phyloP scores from a whole-genome alignment of 1,140 invertebrate genomes.

The Odontomachus brunneus region DNA sequence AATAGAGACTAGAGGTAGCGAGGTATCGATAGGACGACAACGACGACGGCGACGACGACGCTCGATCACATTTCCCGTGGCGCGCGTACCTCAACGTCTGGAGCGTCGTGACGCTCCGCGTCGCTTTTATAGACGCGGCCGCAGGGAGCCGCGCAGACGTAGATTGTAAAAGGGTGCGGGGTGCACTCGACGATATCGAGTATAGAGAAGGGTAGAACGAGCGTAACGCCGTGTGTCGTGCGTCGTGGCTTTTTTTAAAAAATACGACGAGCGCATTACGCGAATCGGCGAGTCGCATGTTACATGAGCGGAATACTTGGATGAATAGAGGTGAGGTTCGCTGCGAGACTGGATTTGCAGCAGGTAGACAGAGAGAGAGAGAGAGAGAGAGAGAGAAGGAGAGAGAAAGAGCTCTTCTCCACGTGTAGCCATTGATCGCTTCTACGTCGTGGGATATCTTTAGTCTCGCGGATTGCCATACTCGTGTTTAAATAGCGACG shows the following conservation, averaged over 20 bases:
- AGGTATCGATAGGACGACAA: constrained; percentile 20
- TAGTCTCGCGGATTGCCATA: no score
- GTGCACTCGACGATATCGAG: constrained; percentile 37
- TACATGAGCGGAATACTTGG: constrained; percentile 9
- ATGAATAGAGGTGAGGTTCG: constrained; percentile 32
- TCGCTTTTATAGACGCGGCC: constrained; percentile 79
- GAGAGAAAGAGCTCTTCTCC: neutral
- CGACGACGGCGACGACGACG: neutral
- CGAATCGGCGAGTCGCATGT: constrained; percentile 52
- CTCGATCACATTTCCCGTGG: constrained; percentile 80
- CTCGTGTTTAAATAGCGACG: no score
- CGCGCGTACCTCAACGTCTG: constrained; percentile 82
- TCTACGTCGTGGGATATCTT: no score
- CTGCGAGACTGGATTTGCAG: neutral
- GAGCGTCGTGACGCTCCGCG: constrained; percentile 79
- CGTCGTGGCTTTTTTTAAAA: constrained; percentile 51
- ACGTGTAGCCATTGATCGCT: no score
- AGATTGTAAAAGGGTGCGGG: constrained; percentile 64
- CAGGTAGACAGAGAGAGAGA: neutral
- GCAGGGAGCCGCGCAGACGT: constrained; percentile 78
- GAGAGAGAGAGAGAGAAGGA: neutral
- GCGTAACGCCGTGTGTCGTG: constrained; percentile 5
- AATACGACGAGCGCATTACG: constrained; percentile 43
- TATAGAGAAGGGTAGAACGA: constrained; percentile 6
- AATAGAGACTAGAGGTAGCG: constrained; percentile 20